A percentile compares a stretch with the other conserved stretches of the same genome.
These are phyloP conservation scores for Falcunculus frontatus DNA, from an alignment of 2,113 vertebrate species.

Conservation along the genomic window DNA sequence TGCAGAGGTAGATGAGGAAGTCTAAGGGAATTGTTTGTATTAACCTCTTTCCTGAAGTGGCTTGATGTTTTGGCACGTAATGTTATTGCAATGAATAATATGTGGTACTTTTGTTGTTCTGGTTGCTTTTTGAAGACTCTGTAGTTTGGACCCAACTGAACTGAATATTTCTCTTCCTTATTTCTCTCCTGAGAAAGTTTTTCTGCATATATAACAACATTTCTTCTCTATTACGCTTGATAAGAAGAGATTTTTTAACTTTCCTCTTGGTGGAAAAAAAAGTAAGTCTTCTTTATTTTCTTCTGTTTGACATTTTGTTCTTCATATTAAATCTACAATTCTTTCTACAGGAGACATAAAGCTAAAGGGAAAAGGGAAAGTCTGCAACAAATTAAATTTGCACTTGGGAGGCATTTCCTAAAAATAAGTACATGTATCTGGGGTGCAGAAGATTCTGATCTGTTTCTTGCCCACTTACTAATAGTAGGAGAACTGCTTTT, in stretches of 20 bases:
- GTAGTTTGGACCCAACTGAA: constrained; percentile 36
- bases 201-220: constrained; percentile 36
- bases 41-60: neutral
- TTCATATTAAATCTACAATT: constrained; percentile 44
- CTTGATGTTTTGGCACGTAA: neutral
- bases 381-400: neutral
- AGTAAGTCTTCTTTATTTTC: constrained; percentile 62
- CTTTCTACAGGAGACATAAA: constrained; percentile 42
- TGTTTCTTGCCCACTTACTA: neutral
- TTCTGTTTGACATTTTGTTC: constrained; percentile 49
- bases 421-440: neutral
- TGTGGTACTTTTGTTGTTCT: constrained; percentile 49
- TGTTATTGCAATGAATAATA: constrained; percentile 21
- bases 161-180: constrained; percentile 38
- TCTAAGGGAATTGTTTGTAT: neutral
- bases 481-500: neutral
- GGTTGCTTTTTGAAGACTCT: constrained; percentile 51
- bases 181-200: constrained; percentile 52
- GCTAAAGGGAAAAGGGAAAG: neutral
- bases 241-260: constrained; percentile 61
- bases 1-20: neutral
- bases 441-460: neutral
- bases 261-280: constrained; percentile 64
- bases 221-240: constrained; percentile 56
- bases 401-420: neutral